phyloP scores from a whole-genome alignment of 2,113 vertebrate genomes.

The Emydura subglobosa region DNA sequence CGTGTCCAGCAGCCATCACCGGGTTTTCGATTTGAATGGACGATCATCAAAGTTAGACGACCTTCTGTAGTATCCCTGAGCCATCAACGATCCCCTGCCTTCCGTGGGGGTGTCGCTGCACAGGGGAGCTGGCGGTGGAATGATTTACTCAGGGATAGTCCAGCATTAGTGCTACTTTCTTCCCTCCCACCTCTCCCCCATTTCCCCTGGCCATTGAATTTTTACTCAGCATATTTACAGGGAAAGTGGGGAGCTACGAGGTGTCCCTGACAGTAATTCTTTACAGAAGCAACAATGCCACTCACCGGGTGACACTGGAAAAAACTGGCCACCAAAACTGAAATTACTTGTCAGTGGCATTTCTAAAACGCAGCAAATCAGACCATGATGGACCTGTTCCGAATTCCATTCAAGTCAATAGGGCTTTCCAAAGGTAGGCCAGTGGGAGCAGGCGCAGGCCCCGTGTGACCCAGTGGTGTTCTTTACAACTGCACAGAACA shows the following conservation, averaged over 20 bases:
- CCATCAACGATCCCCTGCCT: background rate
- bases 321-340: too few species aligned
- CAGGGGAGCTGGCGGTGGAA: background rate
- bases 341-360: too few species aligned
- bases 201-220: background rate
- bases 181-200: too few species aligned
- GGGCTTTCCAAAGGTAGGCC: background rate
- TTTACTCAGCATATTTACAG: background rate
- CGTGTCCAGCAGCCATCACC: too few species aligned
- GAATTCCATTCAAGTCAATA: background rate
- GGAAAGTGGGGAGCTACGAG: background rate
- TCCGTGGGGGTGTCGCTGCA: background rate
- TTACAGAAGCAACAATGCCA: too few species aligned
- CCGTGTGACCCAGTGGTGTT: background rate
- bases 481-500: background rate
- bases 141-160: background rate
- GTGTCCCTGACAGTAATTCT: background rate
- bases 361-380: too few species aligned
- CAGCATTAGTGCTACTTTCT: background rate
- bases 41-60: too few species aligned
- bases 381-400: background rate
- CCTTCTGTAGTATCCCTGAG: too few species aligned
- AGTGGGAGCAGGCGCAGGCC: background rate
- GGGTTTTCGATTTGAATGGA: too few species aligned
- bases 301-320: too few species aligned